Conservation (phyloP, 2,888 invertebrate species). For the Sinohyriopsis cumingii region DNA sequence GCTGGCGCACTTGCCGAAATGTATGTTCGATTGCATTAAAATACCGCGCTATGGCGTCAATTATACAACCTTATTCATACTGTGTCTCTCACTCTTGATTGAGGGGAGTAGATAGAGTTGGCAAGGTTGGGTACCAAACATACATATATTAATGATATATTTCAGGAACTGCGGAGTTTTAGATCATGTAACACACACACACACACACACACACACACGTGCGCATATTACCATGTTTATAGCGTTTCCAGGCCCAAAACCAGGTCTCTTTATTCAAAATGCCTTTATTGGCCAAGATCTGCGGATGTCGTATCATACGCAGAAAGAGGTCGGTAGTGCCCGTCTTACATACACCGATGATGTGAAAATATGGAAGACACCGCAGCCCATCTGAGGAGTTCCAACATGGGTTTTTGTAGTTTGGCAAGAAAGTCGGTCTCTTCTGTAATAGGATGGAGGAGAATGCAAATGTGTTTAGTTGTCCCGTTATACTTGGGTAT, state of each 20-base stretch:
- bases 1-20: too few species aligned
- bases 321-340: conserved; percentile 52
- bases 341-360: conserved; percentile 53
- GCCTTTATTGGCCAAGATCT: conserved; percentile 40
- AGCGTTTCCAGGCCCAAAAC: conserved; percentile 52
- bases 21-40: too few species aligned
- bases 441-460: conserved; percentile 23
- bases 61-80: too few species aligned
- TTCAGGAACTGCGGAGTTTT: too few species aligned
- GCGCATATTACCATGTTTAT: conserved; percentile 31
- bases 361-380: conserved; percentile 56
- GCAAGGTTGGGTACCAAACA: too few species aligned
- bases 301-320: conserved; percentile 41
- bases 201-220: too few species aligned
- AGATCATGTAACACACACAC: too few species aligned
- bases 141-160: too few species aligned
- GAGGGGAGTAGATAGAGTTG: too few species aligned
- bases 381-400: conserved; percentile 23
- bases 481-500: too few species aligned
- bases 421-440: conserved; percentile 26
- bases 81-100: too few species aligned
- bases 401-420: conserved; percentile 54
- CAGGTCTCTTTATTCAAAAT: conserved; percentile 47
- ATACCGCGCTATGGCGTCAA: too few species aligned
- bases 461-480: neutral